phyloP scores from a whole-genome alignment of 2,113 vertebrate genomes.

The Ranitomeya variabilis region DNA sequence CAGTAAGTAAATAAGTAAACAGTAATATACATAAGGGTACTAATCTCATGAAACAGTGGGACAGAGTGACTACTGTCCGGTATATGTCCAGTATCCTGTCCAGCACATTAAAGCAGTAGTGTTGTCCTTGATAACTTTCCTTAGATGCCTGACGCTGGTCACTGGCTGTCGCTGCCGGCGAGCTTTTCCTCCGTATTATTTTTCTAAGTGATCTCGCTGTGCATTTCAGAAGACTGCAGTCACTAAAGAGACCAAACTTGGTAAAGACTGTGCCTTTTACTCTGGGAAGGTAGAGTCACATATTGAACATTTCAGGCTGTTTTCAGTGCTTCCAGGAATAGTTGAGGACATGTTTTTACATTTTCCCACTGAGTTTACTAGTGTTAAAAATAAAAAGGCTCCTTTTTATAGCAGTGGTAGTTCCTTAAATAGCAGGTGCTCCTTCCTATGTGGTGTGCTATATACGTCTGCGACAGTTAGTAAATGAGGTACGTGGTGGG shows the following conservation, averaged over 20 bases:
- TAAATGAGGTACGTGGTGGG: not conserved
- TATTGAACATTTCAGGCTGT: conserved; percentile 22
- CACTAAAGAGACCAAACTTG: conserved; percentile 36
- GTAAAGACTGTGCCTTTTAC: conserved; percentile 1
- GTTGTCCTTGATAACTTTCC: no score
- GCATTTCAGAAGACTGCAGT: not conserved
- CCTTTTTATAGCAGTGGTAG: conserved; percentile 15
- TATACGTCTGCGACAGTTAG: not conserved
- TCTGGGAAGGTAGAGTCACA: conserved; percentile 22
- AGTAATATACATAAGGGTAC: no score
- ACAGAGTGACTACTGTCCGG: no score
- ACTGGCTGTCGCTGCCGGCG: not conserved
- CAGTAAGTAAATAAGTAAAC: no score
- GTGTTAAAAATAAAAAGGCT: conserved; percentile 2
- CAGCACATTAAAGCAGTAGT: no score
- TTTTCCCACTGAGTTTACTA: conserved; percentile 36
- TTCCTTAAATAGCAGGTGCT: conserved; percentile 13
- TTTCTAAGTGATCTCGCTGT: not conserved
- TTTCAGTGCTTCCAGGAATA: conserved; percentile 36
- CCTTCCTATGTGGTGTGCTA: not conserved
- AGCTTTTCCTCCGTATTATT: not conserved
- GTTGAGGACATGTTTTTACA: conserved; percentile 11
- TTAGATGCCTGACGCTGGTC: not conserved
- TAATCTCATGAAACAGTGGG: no score
- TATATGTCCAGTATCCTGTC: no score